phyloP scores from a whole-genome alignment of 2,888 invertebrate species.

The Eilema sororculum region DNA sequence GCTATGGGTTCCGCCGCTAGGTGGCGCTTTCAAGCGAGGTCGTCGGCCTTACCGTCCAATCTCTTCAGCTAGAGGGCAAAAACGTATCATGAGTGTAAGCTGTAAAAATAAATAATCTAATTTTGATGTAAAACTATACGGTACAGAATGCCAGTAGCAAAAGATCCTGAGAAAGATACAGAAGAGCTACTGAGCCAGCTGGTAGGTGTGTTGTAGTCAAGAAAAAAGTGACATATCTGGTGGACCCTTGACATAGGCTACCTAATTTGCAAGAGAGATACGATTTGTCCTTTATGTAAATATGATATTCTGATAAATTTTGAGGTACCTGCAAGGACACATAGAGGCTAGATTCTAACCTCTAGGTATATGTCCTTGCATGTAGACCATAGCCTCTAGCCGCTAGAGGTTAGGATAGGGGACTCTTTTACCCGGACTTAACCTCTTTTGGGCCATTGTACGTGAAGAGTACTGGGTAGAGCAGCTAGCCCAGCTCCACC shows the following conservation, averaged over 20 bases:
- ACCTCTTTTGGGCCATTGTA: no score
- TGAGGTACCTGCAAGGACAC: neutral
- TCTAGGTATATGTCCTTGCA: no score
- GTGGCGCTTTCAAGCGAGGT: slow-evolving; percentile 73
- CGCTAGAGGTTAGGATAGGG: no score
- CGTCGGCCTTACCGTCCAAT: slow-evolving; percentile 80
- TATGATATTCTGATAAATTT: no score
- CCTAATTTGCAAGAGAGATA: neutral
- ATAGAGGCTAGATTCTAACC: neutral
- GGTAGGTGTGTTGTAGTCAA: no score
- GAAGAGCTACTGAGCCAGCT: no score
- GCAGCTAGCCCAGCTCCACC: no score
- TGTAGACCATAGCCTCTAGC: no score
- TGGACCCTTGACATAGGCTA: neutral
- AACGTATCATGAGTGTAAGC: neutral
- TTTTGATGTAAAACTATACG: neutral
- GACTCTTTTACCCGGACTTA: no score
- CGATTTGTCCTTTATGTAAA: neutral
- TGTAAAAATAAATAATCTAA: neutral
- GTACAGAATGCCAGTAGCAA: neutral
- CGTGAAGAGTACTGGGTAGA: no score
- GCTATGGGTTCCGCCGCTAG: slow-evolving; percentile 27
- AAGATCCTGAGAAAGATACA: no score
- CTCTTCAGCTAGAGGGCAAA: slow-evolving; percentile 75
- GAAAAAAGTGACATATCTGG: neutral